These are phyloP conservation scores for Pipistrellus nathusii DNA, from an alignment of 2,797 vertebrate species.

Conservation along the genomic window DNA sequence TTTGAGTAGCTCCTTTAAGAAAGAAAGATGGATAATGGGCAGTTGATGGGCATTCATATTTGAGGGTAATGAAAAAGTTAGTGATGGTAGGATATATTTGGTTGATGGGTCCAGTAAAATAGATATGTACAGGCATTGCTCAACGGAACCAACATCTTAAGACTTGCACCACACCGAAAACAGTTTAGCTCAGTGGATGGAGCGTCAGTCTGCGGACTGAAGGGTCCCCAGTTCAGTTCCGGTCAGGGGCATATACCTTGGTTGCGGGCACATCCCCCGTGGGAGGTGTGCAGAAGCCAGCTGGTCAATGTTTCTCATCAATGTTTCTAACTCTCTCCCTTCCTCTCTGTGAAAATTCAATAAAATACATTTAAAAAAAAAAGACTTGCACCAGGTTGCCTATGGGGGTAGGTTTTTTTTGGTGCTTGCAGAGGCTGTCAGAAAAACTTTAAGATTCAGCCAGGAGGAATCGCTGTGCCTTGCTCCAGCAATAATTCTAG, in stretches of 20 bases:
- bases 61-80: constrained; percentile 36
- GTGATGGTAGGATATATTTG: constrained; percentile 21
- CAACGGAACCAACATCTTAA: neutral
- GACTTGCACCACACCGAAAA: neutral
- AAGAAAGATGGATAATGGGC: constrained; percentile 4
- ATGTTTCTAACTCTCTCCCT: too few relatives aligned
- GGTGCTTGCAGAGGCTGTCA: neutral
- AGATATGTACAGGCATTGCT: constrained; percentile 27
- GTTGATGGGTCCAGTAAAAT: neutral
- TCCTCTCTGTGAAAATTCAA: too few relatives aligned
- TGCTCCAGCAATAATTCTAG: neutral
- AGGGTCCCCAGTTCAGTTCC: too few relatives aligned
- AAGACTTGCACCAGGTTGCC: neutral
- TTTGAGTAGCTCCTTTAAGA: constrained; percentile 59
- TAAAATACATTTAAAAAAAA: too few relatives aligned
- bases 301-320: too few relatives aligned
- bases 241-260: too few relatives aligned
- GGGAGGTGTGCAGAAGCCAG: too few relatives aligned
- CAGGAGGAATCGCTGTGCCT: neutral
- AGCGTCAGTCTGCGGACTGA: too few relatives aligned
- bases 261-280: too few relatives aligned
- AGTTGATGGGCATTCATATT: neutral
- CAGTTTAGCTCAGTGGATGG: too few relatives aligned
- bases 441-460: constrained; percentile 4
- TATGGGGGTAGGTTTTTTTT: neutral